Conservation (phyloP, 1,140 invertebrate genomes). For the Hyles vespertilio region DNA sequence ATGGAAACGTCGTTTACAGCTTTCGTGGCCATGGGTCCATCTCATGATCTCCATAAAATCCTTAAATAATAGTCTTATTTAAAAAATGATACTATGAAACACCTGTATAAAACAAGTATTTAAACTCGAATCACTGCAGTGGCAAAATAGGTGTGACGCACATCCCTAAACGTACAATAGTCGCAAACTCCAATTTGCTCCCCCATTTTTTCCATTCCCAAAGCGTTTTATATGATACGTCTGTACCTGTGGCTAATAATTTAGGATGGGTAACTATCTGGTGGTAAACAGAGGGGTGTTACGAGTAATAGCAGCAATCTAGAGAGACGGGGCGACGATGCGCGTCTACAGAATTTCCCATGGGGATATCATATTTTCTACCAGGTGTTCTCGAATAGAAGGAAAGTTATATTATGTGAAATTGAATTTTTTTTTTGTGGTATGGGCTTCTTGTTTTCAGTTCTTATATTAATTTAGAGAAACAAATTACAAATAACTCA, state of each 20-base stretch:
- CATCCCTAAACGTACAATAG: slow-evolving; percentile 10
- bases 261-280: slow-evolving; percentile 44
- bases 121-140: too few relatives aligned
- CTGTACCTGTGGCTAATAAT: slow-evolving; percentile 44
- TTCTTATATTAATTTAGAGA: too few relatives aligned
- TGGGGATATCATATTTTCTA: slow-evolving; percentile 31
- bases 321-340: slow-evolving; percentile 30
- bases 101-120: too few relatives aligned
- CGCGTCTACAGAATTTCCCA: slow-evolving; percentile 48
- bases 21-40: too few relatives aligned
- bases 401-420: neutral
- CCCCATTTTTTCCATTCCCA: slow-evolving; percentile 38
- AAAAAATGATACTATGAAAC: too few relatives aligned
- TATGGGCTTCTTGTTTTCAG: too few relatives aligned
- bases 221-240: slow-evolving; percentile 22
- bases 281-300: slow-evolving; percentile 50
- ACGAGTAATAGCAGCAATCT: slow-evolving; percentile 57
- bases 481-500: too few relatives aligned
- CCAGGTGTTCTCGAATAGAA: slow-evolving; percentile 21
- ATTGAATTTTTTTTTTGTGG: too few relatives aligned
- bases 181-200: slow-evolving; percentile 41
- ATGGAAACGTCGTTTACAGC: too few relatives aligned
- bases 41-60: too few relatives aligned
- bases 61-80: too few relatives aligned
- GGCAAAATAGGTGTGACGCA: neutral